Percentiles rank a stretch among this genome's conserved stretches.
Evolutionary conservation across 2,888 invertebrate genomes (phyloP).

Genomic region (Netelia virgata): DNA sequence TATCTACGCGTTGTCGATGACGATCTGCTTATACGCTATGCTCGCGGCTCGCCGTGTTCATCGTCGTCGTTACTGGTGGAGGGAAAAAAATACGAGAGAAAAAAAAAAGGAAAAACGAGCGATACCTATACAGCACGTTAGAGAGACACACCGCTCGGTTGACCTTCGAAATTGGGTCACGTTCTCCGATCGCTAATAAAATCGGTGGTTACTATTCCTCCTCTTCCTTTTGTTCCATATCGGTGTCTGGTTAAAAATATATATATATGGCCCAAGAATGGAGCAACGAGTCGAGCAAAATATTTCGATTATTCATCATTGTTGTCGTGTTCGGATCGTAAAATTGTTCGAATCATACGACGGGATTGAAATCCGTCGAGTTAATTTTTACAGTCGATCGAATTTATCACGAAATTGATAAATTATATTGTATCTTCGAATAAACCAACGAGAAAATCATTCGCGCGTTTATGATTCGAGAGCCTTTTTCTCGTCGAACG

Average conservation of each 20-base stretch:
- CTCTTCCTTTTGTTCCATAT: constrained; percentile 15
- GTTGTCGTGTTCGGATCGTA: neutral
- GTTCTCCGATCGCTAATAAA: constrained; percentile 27
- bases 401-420: no score
- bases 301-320: constrained; percentile 1
- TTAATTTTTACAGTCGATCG: no score
- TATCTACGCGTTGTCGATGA: constrained; percentile 55
- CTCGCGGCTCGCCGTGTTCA: constrained; percentile 6
- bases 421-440: no score
- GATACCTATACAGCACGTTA: constrained; percentile 28
- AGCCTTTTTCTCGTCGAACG: neutral
- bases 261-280: neutral
- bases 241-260: neutral
- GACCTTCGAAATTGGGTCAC: constrained; percentile 56
- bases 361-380: no score
- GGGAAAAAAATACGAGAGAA: neutral
- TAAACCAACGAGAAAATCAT: neutral
- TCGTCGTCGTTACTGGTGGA: constrained; percentile 17
- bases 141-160: constrained; percentile 26
- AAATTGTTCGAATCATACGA: no score
- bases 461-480: neutral
- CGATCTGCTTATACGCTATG: constrained; percentile 44
- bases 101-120: neutral
- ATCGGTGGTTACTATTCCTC: constrained; percentile 29
- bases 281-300: neutral